A percentile compares a stretch with the other conserved stretches of the same genome.
phyloP scores from a whole-genome alignment of 2,113 vertebrate genomes.

The Gavialis gangeticus region DNA sequence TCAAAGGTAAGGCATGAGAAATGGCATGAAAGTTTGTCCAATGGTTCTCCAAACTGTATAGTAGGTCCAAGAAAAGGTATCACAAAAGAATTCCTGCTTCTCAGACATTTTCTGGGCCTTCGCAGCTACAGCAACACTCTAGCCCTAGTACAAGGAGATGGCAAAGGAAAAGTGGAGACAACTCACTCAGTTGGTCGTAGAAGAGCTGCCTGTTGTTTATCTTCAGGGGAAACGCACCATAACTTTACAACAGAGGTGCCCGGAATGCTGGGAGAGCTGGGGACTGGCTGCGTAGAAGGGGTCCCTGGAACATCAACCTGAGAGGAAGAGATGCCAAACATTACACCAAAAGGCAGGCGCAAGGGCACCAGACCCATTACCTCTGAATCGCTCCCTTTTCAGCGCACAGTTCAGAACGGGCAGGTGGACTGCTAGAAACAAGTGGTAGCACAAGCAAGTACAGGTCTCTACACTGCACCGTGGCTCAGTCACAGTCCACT shows the following conservation, averaged over 20 bases:
- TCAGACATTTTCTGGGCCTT: too few species aligned
- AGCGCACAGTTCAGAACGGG: rapidly evolving
- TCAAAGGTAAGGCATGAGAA: too few species aligned
- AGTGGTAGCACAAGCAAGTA: rapidly evolving
- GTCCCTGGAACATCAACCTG: constrained; percentile 83
- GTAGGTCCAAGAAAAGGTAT: too few species aligned
- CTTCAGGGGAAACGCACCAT: constrained; percentile 87
- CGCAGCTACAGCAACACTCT: too few species aligned
- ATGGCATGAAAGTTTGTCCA: too few species aligned
- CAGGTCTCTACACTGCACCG: rapidly evolving
- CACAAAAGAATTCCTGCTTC: too few species aligned
- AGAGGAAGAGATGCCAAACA: neutral
- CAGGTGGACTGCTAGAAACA: rapidly evolving
- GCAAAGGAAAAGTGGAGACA: neutral
- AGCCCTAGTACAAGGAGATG: neutral
- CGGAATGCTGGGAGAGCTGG: constrained; percentile 90
- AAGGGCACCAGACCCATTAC: neutral
- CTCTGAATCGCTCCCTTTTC: neutral
- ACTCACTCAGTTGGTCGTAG: constrained; percentile 91
- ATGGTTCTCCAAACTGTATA: too few species aligned
- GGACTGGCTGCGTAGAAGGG: constrained; percentile 84
- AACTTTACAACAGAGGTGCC: constrained; percentile 86
- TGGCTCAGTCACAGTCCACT: neutral
- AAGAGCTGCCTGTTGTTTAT: constrained; percentile 88
- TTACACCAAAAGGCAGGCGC: neutral